Conservation (phyloP, 2,113 vertebrate genomes). For the Pungitius pungitius region DNA sequence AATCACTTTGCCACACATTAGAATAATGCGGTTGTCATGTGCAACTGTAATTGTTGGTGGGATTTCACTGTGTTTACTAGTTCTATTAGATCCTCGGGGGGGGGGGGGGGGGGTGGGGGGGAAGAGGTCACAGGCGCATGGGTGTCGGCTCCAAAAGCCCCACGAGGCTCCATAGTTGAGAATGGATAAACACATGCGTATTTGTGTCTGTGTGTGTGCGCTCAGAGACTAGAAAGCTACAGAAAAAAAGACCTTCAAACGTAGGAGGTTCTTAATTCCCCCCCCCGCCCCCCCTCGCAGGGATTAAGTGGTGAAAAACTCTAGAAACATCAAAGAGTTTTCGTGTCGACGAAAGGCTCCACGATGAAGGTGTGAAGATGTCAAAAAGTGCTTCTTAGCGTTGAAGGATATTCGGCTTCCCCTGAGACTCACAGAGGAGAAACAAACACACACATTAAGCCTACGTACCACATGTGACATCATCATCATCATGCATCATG, state of each 20-base stretch:
- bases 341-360: slow-evolving; percentile 55
- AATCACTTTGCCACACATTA: background rate
- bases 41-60: background rate
- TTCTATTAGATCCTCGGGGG: too few species aligned
- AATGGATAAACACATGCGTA: background rate
- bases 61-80: background rate
- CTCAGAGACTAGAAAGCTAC: slow-evolving; percentile 21
- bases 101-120: too few species aligned
- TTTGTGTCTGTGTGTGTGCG: background rate
- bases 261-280: slow-evolving; percentile 56
- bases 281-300: slow-evolving; percentile 17
- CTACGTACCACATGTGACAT: background rate
- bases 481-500: too few species aligned
- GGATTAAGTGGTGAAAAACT: slow-evolving; percentile 80
- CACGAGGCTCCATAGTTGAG: background rate
- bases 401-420: slow-evolving; percentile 43
- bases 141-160: background rate
- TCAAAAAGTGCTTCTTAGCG: slow-evolving; percentile 62
- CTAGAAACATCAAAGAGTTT: slow-evolving; percentile 77
- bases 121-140: background rate
- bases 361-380: slow-evolving; percentile 59
- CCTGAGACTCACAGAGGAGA: slow-evolving; percentile 15
- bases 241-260: slow-evolving; percentile 60
- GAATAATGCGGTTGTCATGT: background rate
- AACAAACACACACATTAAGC: slow-evolving; percentile 1